These are phyloP conservation scores for Azemiops feae DNA, from an alignment of 2,113 vertebrate genomes.

Conservation along the genomic window DNA sequence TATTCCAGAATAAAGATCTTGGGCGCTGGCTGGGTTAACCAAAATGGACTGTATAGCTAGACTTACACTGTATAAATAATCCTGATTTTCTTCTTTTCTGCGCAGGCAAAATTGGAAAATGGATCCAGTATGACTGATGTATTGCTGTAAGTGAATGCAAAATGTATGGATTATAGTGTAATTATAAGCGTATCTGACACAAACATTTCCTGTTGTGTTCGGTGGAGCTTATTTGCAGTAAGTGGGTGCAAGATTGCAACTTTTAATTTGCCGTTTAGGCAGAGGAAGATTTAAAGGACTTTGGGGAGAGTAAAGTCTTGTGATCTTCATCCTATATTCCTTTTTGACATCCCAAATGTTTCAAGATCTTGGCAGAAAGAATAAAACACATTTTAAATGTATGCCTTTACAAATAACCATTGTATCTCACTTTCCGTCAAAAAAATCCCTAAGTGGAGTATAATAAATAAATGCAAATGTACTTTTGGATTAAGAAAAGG, in stretches of 20 bases:
- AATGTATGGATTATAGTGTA: neutral
- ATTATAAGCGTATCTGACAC: neutral
- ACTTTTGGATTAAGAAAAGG: neutral
- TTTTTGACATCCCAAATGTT: neutral
- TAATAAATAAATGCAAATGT: neutral
- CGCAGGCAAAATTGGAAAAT: constrained; percentile 86
- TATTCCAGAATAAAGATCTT: neutral
- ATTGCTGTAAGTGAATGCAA: constrained; percentile 76
- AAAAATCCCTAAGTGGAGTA: neutral
- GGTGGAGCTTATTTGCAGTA: neutral
- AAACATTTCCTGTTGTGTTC: neutral
- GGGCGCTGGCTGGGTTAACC: neutral
- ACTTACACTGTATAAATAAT: neutral
- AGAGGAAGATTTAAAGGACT: neutral
- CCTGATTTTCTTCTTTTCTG: constrained; percentile 43
- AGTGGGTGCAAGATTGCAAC: too few relatives aligned
- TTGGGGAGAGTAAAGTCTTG: neutral
- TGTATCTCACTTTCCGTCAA: neutral
- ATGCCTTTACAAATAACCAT: neutral
- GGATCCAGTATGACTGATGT: constrained; percentile 75
- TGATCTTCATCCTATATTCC: neutral
- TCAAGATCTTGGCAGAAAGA: neutral
- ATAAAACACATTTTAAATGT: neutral
- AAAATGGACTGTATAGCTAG: neutral
- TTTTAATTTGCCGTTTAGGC: neutral